A percentile compares a stretch with the other conserved stretches of the same genome.
Conservation (phyloP, 1,140 invertebrate genomes). For the Euura lappo region DNA sequence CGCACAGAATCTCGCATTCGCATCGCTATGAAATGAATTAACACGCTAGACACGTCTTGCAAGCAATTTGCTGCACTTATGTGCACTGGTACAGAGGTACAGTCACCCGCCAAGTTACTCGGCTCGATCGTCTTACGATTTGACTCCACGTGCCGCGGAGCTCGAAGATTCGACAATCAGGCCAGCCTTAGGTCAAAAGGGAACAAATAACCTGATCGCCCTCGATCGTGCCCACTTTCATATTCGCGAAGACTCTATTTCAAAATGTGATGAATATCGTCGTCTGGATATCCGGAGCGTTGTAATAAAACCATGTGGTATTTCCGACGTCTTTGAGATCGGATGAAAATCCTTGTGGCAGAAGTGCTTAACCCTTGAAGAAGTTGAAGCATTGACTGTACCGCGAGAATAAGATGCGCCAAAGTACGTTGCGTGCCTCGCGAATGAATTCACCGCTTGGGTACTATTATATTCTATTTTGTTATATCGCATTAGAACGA, state of each 20-base stretch:
- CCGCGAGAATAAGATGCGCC: background rate
- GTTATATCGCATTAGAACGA: background rate
- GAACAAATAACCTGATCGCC: background rate
- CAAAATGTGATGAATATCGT: too few species aligned
- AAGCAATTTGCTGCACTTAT: slow-evolving; percentile 41
- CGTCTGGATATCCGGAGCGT: too few species aligned
- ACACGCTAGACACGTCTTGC: slow-evolving; percentile 38
- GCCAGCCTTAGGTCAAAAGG: slow-evolving; percentile 28
- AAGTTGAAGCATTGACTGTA: background rate
- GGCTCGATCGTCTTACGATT: too few species aligned
- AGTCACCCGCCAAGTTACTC: background rate
- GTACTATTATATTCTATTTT: slow-evolving; percentile 2
- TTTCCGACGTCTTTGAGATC: too few species aligned
- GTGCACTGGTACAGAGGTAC: slow-evolving; percentile 13
- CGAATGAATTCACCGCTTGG: slow-evolving; percentile 3
- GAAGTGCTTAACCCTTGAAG: background rate
- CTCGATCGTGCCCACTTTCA: slow-evolving; percentile 21
- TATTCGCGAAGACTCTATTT: background rate
- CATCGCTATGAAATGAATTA: slow-evolving; percentile 26
- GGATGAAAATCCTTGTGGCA: too few species aligned
- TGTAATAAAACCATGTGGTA: too few species aligned
- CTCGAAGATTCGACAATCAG: slow-evolving; percentile 19
- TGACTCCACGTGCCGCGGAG: background rate
- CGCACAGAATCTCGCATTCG: background rate
- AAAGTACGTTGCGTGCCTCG: background rate